phyloP scores from a whole-genome alignment of 1,140 invertebrate species.

The Ostrea edulis region DNA sequence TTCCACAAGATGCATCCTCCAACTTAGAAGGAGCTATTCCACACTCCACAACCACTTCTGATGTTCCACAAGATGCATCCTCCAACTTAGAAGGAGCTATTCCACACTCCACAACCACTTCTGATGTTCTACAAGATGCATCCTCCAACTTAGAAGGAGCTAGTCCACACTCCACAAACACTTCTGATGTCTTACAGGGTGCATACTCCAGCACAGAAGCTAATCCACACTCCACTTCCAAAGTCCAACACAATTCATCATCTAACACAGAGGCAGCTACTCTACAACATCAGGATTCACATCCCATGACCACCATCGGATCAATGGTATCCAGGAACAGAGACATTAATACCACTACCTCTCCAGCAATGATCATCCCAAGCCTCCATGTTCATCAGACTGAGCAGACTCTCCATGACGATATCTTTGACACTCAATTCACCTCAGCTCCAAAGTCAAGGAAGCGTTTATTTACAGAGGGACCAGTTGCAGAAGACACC shows the following conservation, averaged over 20 bases:
- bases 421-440: neutral
- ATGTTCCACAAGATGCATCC: neutral
- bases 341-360: neutral
- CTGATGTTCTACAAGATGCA: neutral
- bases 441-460: neutral
- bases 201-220: too few relatives aligned
- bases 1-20: neutral
- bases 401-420: conserved; percentile 12
- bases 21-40: too few relatives aligned
- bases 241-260: too few relatives aligned
- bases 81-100: neutral
- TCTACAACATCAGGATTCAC: neutral
- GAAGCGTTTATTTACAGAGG: neutral
- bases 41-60: neutral
- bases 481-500: neutral
- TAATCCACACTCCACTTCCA: neutral
- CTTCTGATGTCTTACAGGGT: too few relatives aligned
- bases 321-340: neutral
- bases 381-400: conserved; percentile 6
- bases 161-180: neutral
- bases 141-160: neutral
- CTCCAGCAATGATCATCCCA: neutral
- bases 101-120: too few relatives aligned
- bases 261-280: too few relatives aligned
- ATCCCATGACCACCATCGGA: neutral